Conservation (phyloP, 2,888 invertebrate genomes). For the Seira musarum region DNA sequence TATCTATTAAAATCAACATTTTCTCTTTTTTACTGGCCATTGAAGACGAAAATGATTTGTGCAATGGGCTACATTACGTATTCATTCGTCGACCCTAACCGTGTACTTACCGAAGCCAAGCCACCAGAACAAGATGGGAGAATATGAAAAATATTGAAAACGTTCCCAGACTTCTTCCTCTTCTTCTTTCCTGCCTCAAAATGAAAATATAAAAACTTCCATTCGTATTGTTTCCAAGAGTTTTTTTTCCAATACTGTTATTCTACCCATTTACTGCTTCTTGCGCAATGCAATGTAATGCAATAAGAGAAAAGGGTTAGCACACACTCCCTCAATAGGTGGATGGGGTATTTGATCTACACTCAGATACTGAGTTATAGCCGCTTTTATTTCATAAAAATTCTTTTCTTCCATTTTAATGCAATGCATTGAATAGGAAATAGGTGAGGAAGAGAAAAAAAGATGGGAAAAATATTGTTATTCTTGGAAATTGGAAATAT, state of each 20-base stretch:
- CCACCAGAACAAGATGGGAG: background rate
- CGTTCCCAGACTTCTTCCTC: too few species aligned
- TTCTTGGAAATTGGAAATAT: conserved; percentile 9
- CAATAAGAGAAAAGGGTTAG: too few species aligned
- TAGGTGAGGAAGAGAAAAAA: conserved; percentile 26
- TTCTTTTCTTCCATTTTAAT: conserved; percentile 13
- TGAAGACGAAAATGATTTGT: conserved; percentile 53
- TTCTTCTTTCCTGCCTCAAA: too few species aligned
- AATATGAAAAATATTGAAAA: conserved; percentile 22
- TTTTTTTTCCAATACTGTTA: too few species aligned
- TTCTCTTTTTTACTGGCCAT: conserved; percentile 44
- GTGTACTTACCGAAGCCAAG: too few species aligned
- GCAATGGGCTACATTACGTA: conserved; percentile 54
- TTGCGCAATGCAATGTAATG: too few species aligned
- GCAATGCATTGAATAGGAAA: conserved; percentile 39
- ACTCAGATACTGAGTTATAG: conserved; percentile 37
- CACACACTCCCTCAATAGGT: too few species aligned
- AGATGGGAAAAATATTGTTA: conserved; percentile 33
- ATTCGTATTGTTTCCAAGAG: too few species aligned
- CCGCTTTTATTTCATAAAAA: conserved; percentile 57
- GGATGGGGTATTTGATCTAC: too few species aligned
- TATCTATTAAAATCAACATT: conserved; percentile 45
- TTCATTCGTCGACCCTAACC: conserved; percentile 43
- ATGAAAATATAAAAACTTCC: too few species aligned
- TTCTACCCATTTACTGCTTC: too few species aligned